phyloP scores from a whole-genome alignment of 2,888 invertebrate genomes.

The Leucania comma region DNA sequence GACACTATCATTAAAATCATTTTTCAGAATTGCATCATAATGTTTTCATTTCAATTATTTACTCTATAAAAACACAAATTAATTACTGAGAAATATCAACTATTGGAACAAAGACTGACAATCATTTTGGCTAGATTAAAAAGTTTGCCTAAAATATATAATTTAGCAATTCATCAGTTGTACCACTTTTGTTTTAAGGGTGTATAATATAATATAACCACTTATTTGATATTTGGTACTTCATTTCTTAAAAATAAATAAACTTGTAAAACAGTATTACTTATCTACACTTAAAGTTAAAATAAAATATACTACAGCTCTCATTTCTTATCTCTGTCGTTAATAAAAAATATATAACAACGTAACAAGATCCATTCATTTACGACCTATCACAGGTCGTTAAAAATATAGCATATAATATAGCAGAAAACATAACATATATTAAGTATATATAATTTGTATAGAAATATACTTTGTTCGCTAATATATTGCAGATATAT shows the following conservation, averaged over 20 bases:
- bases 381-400: slow-evolving; percentile 66
- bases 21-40: no score
- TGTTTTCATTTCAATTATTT: no score
- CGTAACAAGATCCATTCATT: slow-evolving; percentile 45
- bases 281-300: slow-evolving; percentile 3
- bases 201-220: neutral
- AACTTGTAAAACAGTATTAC: slow-evolving; percentile 31
- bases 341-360: slow-evolving; percentile 29
- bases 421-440: slow-evolving; percentile 59
- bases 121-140: no score
- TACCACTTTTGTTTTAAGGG: no score
- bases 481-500: slow-evolving; percentile 29
- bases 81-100: no score
- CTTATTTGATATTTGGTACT: neutral
- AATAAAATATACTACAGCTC: slow-evolving; percentile 43
- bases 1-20: no score
- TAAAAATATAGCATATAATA: slow-evolving; percentile 46
- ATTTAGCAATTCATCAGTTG: no score
- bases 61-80: no score
- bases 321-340: slow-evolving; percentile 22
- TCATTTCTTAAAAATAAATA: neutral
- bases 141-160: no score
- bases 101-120: no score
- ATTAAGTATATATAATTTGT: slow-evolving; percentile 34
- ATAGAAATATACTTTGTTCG: slow-evolving; percentile 61